Evolutionary conservation across 1,140 invertebrate species (phyloP).

Genomic region (Bombus superbus): DNA sequence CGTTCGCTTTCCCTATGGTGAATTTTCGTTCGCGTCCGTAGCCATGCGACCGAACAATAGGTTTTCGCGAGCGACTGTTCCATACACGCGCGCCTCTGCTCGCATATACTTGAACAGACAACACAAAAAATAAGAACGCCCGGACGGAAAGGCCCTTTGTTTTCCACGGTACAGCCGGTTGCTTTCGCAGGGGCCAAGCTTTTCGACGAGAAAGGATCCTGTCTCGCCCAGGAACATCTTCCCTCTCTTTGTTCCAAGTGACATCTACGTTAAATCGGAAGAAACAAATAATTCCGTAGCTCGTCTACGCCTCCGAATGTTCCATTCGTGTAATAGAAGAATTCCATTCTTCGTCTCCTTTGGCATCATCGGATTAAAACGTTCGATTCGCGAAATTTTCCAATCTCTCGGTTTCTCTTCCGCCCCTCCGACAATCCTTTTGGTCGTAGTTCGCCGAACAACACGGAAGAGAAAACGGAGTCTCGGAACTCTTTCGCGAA

Average conservation of each 20-base stretch:
- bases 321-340: neutral
- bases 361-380: slow-evolving; percentile 35
- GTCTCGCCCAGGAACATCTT: slow-evolving; percentile 42
- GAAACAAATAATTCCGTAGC: slow-evolving; percentile 32
- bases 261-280: slow-evolving; percentile 2
- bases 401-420: slow-evolving; percentile 20
- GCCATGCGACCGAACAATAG: slow-evolving; percentile 59
- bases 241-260: slow-evolving; percentile 1
- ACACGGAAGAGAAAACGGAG: neutral
- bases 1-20: slow-evolving; percentile 37
- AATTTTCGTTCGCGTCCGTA: slow-evolving; percentile 42
- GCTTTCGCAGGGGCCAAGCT: slow-evolving; percentile 39
- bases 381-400: slow-evolving; percentile 13
- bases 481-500: neutral
- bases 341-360: no score
- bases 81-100: slow-evolving; percentile 2
- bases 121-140: slow-evolving; percentile 50
- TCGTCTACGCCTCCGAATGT: neutral
- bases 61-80: slow-evolving; percentile 55
- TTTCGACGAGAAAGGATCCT: slow-evolving; percentile 29
- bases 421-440: neutral
- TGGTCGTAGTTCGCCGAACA: neutral
- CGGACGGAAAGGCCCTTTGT: slow-evolving; percentile 60
- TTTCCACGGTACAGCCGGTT: slow-evolving; percentile 39
- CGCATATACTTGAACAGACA: neutral